A percentile compares a stretch with the other conserved stretches of the same genome.
phyloP scores from a whole-genome alignment of 2,888 invertebrate genomes.

The Ametastegia equiseti region DNA sequence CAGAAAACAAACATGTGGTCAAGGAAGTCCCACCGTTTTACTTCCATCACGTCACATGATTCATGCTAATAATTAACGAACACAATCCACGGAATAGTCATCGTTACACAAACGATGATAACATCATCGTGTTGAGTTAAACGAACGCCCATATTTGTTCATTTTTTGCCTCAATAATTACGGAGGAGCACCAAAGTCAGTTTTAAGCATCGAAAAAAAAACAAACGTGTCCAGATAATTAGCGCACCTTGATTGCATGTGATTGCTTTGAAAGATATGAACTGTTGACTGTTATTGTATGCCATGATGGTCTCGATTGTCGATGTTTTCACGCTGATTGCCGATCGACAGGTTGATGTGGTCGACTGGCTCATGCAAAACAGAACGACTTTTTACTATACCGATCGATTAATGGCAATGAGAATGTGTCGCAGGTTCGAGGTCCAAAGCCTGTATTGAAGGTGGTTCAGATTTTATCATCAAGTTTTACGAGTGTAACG shows the following conservation, averaged over 20 bases:
- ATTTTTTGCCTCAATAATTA: too few relatives aligned
- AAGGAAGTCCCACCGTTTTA: neutral
- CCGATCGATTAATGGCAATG: neutral
- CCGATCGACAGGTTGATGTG: too few relatives aligned
- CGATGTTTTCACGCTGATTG: neutral
- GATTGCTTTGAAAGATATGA: too few relatives aligned
- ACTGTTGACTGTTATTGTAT: neutral
- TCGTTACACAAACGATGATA: too few relatives aligned
- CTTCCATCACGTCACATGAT: neutral
- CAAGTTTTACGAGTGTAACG: neutral
- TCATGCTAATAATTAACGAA: too few relatives aligned
- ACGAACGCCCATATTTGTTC: too few relatives aligned
- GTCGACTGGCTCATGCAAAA: neutral
- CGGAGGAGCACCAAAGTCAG: too few relatives aligned
- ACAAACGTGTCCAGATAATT: too few relatives aligned
- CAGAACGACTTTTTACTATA: neutral
- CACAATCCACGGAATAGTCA: too few relatives aligned
- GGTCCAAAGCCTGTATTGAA: neutral
- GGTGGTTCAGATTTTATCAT: slow-evolving; percentile 8
- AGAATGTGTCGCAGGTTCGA: neutral
- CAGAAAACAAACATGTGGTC: neutral
- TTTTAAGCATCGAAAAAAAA: too few relatives aligned
- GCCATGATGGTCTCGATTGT: neutral
- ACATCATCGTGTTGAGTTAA: too few relatives aligned
- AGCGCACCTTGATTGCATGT: too few relatives aligned